Evolutionary conservation across 2,113 vertebrate genomes (phyloP), one percentile per base, ranked within the genome.

Genomic region (Anseranas semipalmata): DNA sequence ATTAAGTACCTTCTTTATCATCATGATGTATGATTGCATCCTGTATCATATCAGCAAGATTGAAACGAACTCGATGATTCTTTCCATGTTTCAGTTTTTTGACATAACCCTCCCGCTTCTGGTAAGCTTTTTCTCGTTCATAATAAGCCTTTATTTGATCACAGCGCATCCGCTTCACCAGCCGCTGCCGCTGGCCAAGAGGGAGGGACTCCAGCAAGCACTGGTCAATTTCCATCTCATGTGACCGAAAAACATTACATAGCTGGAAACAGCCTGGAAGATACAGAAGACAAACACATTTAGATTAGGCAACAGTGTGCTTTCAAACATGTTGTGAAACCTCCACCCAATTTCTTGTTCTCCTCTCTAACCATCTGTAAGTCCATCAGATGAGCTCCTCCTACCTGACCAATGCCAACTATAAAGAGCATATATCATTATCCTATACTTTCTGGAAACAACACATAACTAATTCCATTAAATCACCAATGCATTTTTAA

Each of bases 181-280:
- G 98, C 79, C 99, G 98, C 98, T 99, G 99, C 67, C 99, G 98
- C 96, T 99, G 99, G 90, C 99, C 99, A 0, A 99, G 97, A 70
- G 99, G 99, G 62, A 99, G 99, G 81, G 99, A 99, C 98, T 99
- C 99, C 98, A 99, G 98, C 97, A 99, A 97, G 96, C 99, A 99
- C 98, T 99, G 99, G 98, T 99, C 99, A 97, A 99, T 99, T 99
- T 99, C 99, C 99, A 99, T 99, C 97, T 99, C 99, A 98, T 99
- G 99, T 62, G 98, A 97, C 94, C 99, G 99, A 91, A 99, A 99
- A 94, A 99, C 98, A 93, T 99, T 99, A 98, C 99, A 99, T 98
- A 99, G 98, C 98, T 99, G 99, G 97, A 99, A 99, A 98, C 99
- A 99, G 98, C 99, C 99, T 99, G 87, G 7, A 94, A 89, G 79